Evolutionary conservation across 2,888 invertebrate genomes (phyloP), one percentile per base, ranked within the genome.

Genomic region (Ditula angustiorana): DNA sequence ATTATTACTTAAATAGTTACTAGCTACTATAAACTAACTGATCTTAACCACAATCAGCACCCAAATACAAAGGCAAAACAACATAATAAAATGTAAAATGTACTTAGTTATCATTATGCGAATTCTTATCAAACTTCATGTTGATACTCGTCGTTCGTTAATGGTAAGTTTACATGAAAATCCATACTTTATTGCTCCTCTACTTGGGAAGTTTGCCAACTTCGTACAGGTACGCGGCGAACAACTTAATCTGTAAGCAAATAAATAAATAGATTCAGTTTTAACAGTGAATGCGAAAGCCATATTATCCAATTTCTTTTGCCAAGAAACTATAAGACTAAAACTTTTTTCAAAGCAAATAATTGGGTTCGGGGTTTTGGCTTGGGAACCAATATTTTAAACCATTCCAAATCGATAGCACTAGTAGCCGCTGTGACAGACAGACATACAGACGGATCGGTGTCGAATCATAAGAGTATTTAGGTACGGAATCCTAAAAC

Each of bases 221-320:
- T 94, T 99, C 98, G 79, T 96, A 95, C 67, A 98, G 88, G 86
- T 99, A 99, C 21, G 98, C 97, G 30, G 96, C 98, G 76, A 99
- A 94, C 60, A 98, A 90, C 92, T 99, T 99, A 1, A 97, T 97
- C 97, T 98, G 94, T 67, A 95, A 95, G 74, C 73, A 83, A 78
- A 79, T 69, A 65, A 64, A 44, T 1, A 30, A 8, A 5, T 5
- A 30, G n/a, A n/a, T n/a, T n/a, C n/a, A n/a, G n/a, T n/a, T n/a
- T n/a, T n/a, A n/a, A n/a, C n/a, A n/a, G n/a, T n/a, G n/a, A n/a
- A n/a, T n/a, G n/a, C n/a, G n/a, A n/a, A n/a, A n/a, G n/a, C n/a
- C n/a, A n/a, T n/a, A n/a, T n/a, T n/a, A n/a, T n/a, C n/a, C n/a
- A n/a, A n/a, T n/a, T n/a, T n/a, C n/a, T n/a, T n/a, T n/a, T n/a